Base-by-base conservation (phyloP, 1,140 invertebrate species). In the Caenorhabditis briggsae region DNA sequence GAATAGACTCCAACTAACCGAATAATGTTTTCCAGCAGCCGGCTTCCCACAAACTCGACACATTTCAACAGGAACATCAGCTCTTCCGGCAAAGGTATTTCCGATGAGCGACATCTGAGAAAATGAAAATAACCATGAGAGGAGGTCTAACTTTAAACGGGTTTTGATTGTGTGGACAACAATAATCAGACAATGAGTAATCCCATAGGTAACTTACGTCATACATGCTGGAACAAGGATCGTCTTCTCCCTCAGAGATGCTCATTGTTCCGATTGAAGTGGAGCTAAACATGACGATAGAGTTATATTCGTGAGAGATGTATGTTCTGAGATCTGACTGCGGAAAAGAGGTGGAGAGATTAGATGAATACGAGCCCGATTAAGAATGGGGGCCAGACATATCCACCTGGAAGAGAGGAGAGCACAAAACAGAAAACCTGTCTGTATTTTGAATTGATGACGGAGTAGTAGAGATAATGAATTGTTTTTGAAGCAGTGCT, bases 191-290 rank as follows among this genome's bases (percentile, higher is more conserved):
- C 64, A 70, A 16, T 70, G 41, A 70, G 33, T 70, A 43, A 43
- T 18, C 23, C 0, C 56, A 6, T 0, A 12, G 33, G 14, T 5
- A 25, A 78, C 70, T 48, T 78, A 78, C 70, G 46, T 78, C 70
- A 78, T 78, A 78, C n/a, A 78, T 12, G 53, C 70, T 78, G n/a
- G 46, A 50, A 78, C 70, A 78, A 50, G 70, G 70, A n/a, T 50
- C 70, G 46, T 50, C 70, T 50, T 78, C 70, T 78, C 70, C 70
- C 41, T 78, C 70, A 5, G 70, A 78, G 1, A 53, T 6, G 16
- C 70, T 50, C 70, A 78, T 78, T 78, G 70, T 78, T 78, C 46
- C 70, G 43, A 23, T 20, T 11, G 23, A 25, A 12, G 20, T 9
- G 1, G 59, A 5, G 59, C 59, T 61, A 23, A 61, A 61, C 20